Evolutionary conservation across 2,113 vertebrate species (phyloP).

Genomic region (Pleuronectes platessa): DNA sequence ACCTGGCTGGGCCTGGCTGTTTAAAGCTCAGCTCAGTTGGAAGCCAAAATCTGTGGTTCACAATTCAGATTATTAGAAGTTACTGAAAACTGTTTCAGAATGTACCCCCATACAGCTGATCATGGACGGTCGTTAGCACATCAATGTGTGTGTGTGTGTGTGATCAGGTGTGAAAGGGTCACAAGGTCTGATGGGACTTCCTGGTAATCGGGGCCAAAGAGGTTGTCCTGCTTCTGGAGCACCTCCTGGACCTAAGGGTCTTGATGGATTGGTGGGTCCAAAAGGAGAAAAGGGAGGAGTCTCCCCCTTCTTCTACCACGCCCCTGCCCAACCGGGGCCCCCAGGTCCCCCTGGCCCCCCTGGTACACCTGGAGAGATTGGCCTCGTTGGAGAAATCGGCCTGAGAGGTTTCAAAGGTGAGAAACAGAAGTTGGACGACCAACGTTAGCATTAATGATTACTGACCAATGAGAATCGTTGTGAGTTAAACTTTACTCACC

Average conservation of each 20-base stretch:
- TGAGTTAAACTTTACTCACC: too few species aligned
- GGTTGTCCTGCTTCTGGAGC: conserved; percentile 40
- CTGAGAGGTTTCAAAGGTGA: conserved; percentile 48
- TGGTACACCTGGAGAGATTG: conserved; percentile 38
- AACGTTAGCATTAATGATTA: too few species aligned
- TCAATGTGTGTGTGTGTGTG: not conserved
- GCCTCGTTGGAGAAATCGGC: conserved; percentile 37
- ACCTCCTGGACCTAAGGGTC: conserved; percentile 43
- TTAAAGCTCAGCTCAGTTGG: not conserved
- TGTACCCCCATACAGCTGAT: not conserved
- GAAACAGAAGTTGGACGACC: not conserved
- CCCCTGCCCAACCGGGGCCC: not conserved
- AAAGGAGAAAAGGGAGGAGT: conserved; percentile 67
- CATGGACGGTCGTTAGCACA: too few species aligned
- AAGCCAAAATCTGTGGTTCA: not conserved
- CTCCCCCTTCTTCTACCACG: not conserved
- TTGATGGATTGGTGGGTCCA: conserved; percentile 33
- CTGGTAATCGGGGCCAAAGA: conserved; percentile 39
- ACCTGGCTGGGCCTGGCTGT: not conserved
- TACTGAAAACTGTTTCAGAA: not conserved
- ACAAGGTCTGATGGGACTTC: conserved; percentile 58
- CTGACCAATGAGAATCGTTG: too few species aligned
- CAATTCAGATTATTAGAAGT: too few species aligned
- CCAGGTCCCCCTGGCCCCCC: conserved; percentile 31
- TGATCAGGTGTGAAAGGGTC: conserved; percentile 45